Conservation (phyloP, 2,888 invertebrate species). For the Hybos culiciformis region DNA sequence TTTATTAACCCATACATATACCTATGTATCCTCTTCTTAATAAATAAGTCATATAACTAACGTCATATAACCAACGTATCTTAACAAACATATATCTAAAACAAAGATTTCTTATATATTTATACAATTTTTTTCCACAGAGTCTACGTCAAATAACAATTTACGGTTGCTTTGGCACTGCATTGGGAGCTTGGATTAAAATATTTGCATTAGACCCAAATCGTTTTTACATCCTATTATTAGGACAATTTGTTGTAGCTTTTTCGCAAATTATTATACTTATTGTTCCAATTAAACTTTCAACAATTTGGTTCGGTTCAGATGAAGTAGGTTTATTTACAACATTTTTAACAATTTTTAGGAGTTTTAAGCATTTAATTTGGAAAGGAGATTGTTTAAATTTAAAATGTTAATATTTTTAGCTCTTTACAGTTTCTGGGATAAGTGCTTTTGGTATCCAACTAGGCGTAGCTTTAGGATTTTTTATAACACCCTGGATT, state of each 20-base stretch:
- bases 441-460: constrained; percentile 61
- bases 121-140: too few species aligned
- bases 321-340: constrained; percentile 36
- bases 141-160: constrained; percentile 40
- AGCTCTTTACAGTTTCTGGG: constrained; percentile 49
- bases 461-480: constrained; percentile 56
- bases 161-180: constrained; percentile 42
- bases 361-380: background rate
- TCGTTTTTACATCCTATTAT: constrained; percentile 46
- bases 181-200: constrained; percentile 46
- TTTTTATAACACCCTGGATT: constrained; percentile 49
- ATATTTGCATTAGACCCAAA: constrained; percentile 44
- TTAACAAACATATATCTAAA: too few species aligned
- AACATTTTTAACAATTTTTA: background rate
- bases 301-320: constrained; percentile 56
- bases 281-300: constrained; percentile 50
- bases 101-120: too few species aligned
- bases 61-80: too few species aligned
- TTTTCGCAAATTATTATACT: constrained; percentile 50
- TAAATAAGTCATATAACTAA: too few species aligned
- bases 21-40: too few species aligned
- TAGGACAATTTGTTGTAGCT: constrained; percentile 42
- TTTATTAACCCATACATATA: too few species aligned
- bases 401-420: too few species aligned
- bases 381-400: too few species aligned